Percentiles rank a stretch among this genome's conserved stretches.
Conservation (phyloP, 2,797 vertebrate species). For the Microctenopoma lineatum region DNA sequence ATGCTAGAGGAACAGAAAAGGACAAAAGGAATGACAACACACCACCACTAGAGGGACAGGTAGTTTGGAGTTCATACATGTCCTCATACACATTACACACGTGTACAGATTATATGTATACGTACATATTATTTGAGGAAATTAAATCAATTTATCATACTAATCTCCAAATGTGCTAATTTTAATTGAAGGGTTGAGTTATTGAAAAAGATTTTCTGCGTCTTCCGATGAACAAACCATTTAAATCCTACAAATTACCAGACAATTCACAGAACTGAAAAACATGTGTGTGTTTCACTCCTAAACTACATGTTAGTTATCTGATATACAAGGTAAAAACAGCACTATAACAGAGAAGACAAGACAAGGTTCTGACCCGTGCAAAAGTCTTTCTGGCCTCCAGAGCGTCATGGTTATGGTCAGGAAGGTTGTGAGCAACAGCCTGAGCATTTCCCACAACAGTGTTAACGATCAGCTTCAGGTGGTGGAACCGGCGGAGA, state of each 20-base stretch:
- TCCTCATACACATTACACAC: not conserved
- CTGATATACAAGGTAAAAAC: not conserved
- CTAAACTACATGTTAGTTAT: not conserved
- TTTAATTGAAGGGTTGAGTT: not conserved
- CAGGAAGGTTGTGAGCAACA: slow-evolving; percentile 82
- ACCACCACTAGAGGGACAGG: slow-evolving; percentile 58
- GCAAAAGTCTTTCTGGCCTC: slow-evolving; percentile 87
- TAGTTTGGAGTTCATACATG: not conserved
- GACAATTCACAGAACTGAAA: not conserved
- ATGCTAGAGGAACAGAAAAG: slow-evolving; percentile 81
- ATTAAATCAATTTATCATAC: not conserved
- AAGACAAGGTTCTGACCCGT: slow-evolving; percentile 81
- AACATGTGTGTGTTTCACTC: not conserved
- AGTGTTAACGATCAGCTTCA: slow-evolving; percentile 84
- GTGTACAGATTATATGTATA: not conserved
- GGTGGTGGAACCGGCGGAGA: slow-evolving; percentile 87
- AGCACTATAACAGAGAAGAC: slow-evolving; percentile 8
- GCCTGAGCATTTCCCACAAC: slow-evolving; percentile 85
- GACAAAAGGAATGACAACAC: slow-evolving; percentile 26
- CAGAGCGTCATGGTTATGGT: slow-evolving; percentile 87
- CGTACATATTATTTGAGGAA: not conserved
- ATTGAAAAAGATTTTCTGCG: not conserved
- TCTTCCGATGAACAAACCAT: not conserved
- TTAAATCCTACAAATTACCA: not conserved
- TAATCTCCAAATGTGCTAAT: not conserved